Evolutionary conservation across 2,113 vertebrate species (phyloP), one percentile per base, ranked within the genome.

Genomic region (Rafetus swinhoei): DNA sequence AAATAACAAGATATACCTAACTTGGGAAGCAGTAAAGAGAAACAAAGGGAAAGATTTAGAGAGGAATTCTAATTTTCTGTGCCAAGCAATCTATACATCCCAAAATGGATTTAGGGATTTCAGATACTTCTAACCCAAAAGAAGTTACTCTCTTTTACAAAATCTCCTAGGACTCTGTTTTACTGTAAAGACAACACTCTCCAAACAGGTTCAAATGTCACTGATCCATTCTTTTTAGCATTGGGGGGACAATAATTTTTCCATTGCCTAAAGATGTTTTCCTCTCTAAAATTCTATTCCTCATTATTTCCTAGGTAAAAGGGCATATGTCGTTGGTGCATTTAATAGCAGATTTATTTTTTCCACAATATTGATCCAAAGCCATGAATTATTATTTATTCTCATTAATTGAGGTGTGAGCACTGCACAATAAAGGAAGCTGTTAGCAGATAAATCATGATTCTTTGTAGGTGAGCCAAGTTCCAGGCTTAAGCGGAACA

Each of bases 271-370:
- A 84, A n/a, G 81, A 90, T 16, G 85, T 16, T 80, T 24, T 89
- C 57, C 92, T 94, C 91, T 94, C 86, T 65, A 65, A 21, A 65
- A 32, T 94, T 96, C 94, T 94, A 93, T 95, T 93, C 83, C 83
- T 93, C 53, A 27, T 9, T 93, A 91, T 95, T 69, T 35, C 21
- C 25, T 32, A 16, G 15, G 29, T 65, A 29, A 65, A 65, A 32
- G 3, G 32, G 86, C 65, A 95, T 89, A 13, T 5, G 2, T 53
- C 88, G 60, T 83, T 65, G 29, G 35, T 85, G 65, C 80, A 89
- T 94, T 93, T 91, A 45, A 35, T 50, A 87, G 95, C 91, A 87
- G 92, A 93, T 92, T 92, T 91, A 85, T 91, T 84, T 96, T 89
- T 93, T 87, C n/a, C 85, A 32, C 72, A 90, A 87, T 6, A 93